Evolutionary conservation across 2,113 vertebrate genomes (phyloP).

Genomic region (Coturnix japonica): DNA sequence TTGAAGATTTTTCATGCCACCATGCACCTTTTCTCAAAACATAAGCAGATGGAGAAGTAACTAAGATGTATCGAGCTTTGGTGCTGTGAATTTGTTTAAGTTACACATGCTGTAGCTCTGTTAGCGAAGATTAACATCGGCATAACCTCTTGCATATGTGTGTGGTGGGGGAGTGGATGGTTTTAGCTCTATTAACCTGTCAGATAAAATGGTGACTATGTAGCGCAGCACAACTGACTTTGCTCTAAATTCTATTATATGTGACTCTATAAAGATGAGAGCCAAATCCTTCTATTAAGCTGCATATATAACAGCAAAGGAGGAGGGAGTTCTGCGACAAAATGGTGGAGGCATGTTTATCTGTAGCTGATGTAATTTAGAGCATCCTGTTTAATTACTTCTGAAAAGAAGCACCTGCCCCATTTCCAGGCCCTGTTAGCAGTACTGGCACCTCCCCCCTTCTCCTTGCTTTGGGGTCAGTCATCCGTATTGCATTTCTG

Average conservation of each 20-base stretch:
- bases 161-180: neutral
- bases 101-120: neutral
- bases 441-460: neutral
- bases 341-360: neutral
- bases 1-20: neutral
- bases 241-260: neutral
- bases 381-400: neutral
- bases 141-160: neutral
- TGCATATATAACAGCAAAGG: neutral
- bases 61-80: neutral
- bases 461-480: neutral
- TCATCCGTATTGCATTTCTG: neutral
- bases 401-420: neutral
- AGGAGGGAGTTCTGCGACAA: neutral
- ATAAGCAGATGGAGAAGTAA: neutral
- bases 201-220: neutral
- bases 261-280: neutral
- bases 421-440: neutral
- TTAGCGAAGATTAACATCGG: neutral
- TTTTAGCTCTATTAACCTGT: neutral
- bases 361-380: neutral
- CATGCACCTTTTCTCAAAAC: neutral
- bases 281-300: slow-evolving; percentile 4
- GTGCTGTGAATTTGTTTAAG: neutral
- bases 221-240: neutral